A percentile compares a stretch with the other conserved stretches of the same genome.
Evolutionary conservation across 2,797 vertebrate genomes (phyloP).

Genomic region (Trichosurus vulpecula): DNA sequence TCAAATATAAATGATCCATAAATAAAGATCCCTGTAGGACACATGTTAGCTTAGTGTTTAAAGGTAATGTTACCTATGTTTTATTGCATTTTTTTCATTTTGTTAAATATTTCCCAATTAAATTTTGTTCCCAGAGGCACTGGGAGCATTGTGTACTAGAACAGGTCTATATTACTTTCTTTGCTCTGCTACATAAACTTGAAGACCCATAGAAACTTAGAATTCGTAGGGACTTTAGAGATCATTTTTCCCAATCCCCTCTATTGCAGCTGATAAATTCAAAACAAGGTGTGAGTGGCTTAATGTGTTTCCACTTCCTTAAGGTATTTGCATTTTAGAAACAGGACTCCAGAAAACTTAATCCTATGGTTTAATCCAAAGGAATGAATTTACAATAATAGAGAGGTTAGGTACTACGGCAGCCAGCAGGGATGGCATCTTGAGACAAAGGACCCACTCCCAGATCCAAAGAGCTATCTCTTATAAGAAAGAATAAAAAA

Average conservation of each 20-base stretch:
- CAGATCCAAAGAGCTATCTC: background rate
- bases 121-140: background rate
- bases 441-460: background rate
- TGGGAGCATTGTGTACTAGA: no score
- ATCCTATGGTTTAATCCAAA: conserved; percentile 53
- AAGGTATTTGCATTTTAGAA: conserved; percentile 59
- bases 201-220: background rate
- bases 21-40: background rate
- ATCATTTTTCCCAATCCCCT: background rate
- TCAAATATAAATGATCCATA: background rate
- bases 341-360: conserved; percentile 51
- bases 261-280: background rate
- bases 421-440: conserved; percentile 26
- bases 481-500: background rate
- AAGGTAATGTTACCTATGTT: background rate
- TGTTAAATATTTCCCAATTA: background rate
- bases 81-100: background rate
- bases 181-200: background rate
- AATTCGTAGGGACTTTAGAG: background rate
- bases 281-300: conserved; percentile 11
- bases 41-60: background rate
- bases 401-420: conserved; percentile 51
- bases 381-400: conserved; percentile 49
- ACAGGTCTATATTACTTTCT: background rate
- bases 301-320: conserved; percentile 11